A percentile compares a stretch with the other conserved stretches of the same genome.
Conservation (phyloP, 2,888 invertebrate species). For the Metellina segmentata region DNA sequence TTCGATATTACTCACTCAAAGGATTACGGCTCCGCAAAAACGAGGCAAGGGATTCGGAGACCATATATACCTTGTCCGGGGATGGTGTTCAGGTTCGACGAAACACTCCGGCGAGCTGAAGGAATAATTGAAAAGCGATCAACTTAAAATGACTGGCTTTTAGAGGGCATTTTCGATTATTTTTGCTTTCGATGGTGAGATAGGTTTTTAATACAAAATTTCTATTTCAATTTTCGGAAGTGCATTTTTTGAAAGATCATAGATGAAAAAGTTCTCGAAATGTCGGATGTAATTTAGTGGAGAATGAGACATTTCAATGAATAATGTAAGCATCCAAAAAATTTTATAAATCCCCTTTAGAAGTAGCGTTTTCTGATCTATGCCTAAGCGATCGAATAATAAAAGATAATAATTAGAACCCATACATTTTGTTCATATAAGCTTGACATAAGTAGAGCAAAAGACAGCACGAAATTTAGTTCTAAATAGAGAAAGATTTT, state of each 20-base stretch:
- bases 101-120: not conserved
- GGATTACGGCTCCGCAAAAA: slow-evolving; percentile 18
- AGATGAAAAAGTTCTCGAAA: not conserved
- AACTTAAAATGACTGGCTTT: not conserved
- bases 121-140: not conserved
- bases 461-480: too few species aligned
- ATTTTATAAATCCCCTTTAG: too few species aligned
- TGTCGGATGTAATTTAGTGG: not conserved
- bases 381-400: too few species aligned
- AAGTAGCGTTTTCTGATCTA: too few species aligned
- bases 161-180: not conserved
- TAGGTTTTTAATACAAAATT: not conserved
- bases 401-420: too few species aligned
- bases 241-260: not conserved
- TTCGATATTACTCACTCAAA: slow-evolving; percentile 20
- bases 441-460: too few species aligned
- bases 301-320: not conserved
- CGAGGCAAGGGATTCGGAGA: not conserved
- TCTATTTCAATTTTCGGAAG: not conserved
- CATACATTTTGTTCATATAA: too few species aligned
- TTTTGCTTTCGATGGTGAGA: not conserved
- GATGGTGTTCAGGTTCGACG: too few species aligned
- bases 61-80: not conserved
- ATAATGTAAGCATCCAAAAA: not conserved
- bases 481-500: too few species aligned